These are phyloP conservation scores for Gambusia affinis DNA, from an alignment of 2,113 vertebrate genomes.

Conservation along the genomic window DNA sequence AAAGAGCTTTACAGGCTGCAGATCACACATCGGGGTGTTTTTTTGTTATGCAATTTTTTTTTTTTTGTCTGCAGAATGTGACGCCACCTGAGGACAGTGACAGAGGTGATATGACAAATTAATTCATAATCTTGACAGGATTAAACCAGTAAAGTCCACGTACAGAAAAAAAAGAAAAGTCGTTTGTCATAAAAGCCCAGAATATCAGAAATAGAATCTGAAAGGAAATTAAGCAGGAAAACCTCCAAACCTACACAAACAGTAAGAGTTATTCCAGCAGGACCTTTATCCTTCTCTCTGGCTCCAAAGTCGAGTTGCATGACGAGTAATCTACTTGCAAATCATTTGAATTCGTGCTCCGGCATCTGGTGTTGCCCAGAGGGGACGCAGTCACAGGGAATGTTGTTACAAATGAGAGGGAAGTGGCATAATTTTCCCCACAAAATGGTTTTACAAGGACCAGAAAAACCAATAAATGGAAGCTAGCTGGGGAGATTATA, in stretches of 20 bases:
- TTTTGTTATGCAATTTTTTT: no score
- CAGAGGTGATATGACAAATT: no score
- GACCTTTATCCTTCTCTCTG: constrained; percentile 18
- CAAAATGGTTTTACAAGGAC: constrained; percentile 10
- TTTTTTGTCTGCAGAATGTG: no score
- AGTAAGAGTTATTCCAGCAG: background rate
- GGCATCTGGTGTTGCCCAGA: constrained; percentile 7
- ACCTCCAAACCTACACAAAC: background rate
- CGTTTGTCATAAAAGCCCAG: no score
- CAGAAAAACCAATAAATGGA: constrained; percentile 22
- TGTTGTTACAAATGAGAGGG: background rate
- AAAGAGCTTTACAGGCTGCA: no score
- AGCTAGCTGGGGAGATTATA: constrained; percentile 7
- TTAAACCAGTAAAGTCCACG: no score
- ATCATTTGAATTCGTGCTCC: constrained; percentile 23
- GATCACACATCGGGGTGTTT: no score
- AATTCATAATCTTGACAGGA: no score
- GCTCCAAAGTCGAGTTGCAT: constrained; percentile 18
- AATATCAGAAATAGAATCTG: no score
- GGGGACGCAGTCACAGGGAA: background rate
- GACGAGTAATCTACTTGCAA: constrained; percentile 22
- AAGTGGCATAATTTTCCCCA: constrained; percentile 11
- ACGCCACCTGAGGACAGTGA: no score
- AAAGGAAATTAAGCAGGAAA: no score
- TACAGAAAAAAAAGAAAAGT: no score